A percentile compares a stretch with the other conserved stretches of the same genome.
Evolutionary conservation across 2,888 invertebrate genomes (phyloP).

Genomic region (Acleris laterana): DNA sequence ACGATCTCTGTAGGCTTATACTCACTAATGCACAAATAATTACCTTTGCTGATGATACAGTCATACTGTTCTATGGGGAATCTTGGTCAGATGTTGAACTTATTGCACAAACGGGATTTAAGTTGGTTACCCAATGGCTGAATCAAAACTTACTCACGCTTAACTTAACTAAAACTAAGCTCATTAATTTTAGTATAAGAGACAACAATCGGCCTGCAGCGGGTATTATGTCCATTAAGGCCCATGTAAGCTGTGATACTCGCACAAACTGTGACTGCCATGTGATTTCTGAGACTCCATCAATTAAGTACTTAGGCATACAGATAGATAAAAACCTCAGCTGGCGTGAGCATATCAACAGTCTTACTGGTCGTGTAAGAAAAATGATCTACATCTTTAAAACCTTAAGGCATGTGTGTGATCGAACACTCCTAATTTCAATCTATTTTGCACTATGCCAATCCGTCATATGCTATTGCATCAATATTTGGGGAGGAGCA

Average conservation of each 20-base stretch:
- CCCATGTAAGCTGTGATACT: background rate
- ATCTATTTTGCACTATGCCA: constrained; percentile 1
- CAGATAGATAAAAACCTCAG: background rate
- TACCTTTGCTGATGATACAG: background rate
- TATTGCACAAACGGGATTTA: background rate
- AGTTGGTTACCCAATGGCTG: background rate
- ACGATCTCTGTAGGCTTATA: background rate
- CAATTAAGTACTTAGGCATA: background rate
- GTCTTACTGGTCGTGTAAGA: background rate
- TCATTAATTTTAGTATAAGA: background rate
- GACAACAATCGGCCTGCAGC: background rate
- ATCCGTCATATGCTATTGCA: background rate
- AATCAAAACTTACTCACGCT: background rate
- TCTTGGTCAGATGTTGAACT: background rate
- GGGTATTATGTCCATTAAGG: background rate
- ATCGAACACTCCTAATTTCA: background rate
- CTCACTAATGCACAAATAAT: background rate
- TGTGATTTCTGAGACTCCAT: background rate
- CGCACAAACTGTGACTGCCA: background rate
- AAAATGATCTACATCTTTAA: background rate
- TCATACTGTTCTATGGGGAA: background rate
- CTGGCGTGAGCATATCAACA: background rate
- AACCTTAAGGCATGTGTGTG: background rate
- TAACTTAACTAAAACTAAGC: constrained; percentile 2
- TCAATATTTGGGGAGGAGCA: background rate